Evolutionary conservation across 2,113 vertebrate species (phyloP).

Genomic region (Glaucidium brasilianum): DNA sequence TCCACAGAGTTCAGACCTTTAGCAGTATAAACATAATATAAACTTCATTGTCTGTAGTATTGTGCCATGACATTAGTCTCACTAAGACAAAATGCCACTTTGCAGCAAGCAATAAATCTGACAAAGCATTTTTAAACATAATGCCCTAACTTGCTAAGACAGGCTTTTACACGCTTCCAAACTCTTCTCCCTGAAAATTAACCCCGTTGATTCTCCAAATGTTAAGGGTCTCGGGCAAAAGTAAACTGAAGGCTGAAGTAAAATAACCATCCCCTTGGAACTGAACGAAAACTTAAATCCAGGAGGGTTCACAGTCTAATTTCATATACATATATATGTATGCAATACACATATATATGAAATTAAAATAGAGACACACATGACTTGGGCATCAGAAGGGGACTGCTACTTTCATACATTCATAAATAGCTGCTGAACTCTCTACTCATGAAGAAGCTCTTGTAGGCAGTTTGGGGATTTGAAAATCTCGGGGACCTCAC

Average conservation of each 20-base stretch:
- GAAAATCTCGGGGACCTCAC: constrained; percentile 97
- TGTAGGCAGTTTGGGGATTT: constrained; percentile 99
- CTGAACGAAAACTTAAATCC: constrained; percentile 59
- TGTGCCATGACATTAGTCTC: constrained; percentile 62
- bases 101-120: constrained; percentile 78
- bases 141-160: constrained; percentile 80
- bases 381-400: constrained; percentile 73
- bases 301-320: constrained; percentile 69
- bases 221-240: constrained; percentile 80
- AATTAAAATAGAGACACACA: constrained; percentile 74
- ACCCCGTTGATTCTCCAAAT: constrained; percentile 71
- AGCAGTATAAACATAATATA: constrained; percentile 69
- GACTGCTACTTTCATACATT: constrained; percentile 82
- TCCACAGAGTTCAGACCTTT: constrained; percentile 65
- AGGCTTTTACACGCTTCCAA: constrained; percentile 79
- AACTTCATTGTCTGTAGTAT: constrained; percentile 59
- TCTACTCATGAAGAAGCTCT: constrained; percentile 98
- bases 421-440: constrained; percentile 78
- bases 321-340: constrained; percentile 73
- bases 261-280: constrained; percentile 74
- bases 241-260: constrained; percentile 78
- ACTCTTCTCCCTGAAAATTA: constrained; percentile 82
- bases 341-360: constrained; percentile 69
- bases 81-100: constrained; percentile 77
- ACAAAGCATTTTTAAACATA: constrained; percentile 79